Evolutionary conservation across 2,113 vertebrate genomes (phyloP).

Genomic region (Serinus canaria): DNA sequence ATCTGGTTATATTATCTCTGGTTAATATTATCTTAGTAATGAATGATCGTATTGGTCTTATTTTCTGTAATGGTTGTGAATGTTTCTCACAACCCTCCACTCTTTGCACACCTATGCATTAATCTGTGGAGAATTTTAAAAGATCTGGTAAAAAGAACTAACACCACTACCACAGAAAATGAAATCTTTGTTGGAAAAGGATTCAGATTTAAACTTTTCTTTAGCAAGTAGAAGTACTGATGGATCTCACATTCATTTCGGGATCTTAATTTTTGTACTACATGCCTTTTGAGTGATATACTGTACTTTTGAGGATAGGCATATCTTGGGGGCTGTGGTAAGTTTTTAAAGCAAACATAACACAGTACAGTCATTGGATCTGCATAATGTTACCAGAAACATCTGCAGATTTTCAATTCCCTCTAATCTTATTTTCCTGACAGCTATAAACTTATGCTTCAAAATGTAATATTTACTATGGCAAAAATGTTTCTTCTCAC

Average conservation of each 20-base stretch:
- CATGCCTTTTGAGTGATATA: neutral
- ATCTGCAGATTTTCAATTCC: conserved; percentile 1
- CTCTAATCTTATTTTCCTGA: neutral
- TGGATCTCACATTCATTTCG: neutral
- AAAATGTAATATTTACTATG: neutral
- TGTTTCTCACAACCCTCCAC: neutral
- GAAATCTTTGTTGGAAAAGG: neutral
- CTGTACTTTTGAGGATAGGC: neutral
- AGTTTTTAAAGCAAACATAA: neutral
- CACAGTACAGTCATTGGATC: neutral
- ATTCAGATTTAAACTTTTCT: neutral
- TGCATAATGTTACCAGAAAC: neutral
- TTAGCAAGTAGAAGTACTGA: neutral
- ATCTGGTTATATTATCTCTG: neutral
- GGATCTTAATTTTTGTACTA: neutral
- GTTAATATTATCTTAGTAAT: neutral
- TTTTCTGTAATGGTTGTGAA: neutral
- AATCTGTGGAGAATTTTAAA: neutral
- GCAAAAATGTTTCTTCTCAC: neutral
- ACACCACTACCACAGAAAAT: neutral
- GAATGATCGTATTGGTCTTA: neutral
- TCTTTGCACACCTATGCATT: rapidly evolving
- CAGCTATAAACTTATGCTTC: neutral
- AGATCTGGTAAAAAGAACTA: neutral
- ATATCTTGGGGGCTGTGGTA: neutral